Conservation (phyloP, 2,113 vertebrate species). For the Percopsis transmontana region DNA sequence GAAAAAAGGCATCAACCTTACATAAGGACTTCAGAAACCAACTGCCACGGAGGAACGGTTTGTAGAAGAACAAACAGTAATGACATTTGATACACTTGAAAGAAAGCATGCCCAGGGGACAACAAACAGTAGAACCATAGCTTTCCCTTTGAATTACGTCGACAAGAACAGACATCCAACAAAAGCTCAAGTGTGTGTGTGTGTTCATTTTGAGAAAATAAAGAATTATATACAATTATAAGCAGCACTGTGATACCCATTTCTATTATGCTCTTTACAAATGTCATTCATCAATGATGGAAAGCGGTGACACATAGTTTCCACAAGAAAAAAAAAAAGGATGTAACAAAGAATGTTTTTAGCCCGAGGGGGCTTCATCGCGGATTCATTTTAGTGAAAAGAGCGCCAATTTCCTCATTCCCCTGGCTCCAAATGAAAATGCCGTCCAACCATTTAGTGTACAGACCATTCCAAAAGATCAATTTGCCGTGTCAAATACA, state of each 20-base stretch:
- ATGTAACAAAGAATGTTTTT: constrained; percentile 41
- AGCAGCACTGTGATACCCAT: constrained; percentile 37
- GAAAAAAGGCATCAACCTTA: constrained; percentile 9
- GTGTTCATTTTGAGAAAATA: background rate
- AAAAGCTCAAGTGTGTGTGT: background rate
- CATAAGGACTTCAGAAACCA: constrained; percentile 18
- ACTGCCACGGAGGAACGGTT: constrained; percentile 11
- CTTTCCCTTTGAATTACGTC: constrained; percentile 26
- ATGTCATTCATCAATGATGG: constrained; percentile 56
- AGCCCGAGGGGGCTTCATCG: constrained; percentile 8
- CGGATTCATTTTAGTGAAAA: constrained; percentile 10
- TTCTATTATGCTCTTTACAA: constrained; percentile 25
- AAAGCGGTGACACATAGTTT: constrained; percentile 1
- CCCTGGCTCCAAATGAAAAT: background rate
- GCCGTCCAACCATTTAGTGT: constrained; percentile 13
- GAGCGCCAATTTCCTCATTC: constrained; percentile 3
- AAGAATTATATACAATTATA: constrained; percentile 42
- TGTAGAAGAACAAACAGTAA: constrained; percentile 6
- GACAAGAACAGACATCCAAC: constrained; percentile 29
- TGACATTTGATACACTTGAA: constrained; percentile 49
- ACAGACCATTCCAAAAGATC: constrained; percentile 28
- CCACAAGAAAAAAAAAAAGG: constrained; percentile 40
- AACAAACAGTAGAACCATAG: constrained; percentile 6
- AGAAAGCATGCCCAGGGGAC: constrained; percentile 33
- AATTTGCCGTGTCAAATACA: constrained; percentile 12